These are phyloP conservation scores for Mugil cephalus DNA, from an alignment of 2,113 vertebrate genomes.

Conservation along the genomic window DNA sequence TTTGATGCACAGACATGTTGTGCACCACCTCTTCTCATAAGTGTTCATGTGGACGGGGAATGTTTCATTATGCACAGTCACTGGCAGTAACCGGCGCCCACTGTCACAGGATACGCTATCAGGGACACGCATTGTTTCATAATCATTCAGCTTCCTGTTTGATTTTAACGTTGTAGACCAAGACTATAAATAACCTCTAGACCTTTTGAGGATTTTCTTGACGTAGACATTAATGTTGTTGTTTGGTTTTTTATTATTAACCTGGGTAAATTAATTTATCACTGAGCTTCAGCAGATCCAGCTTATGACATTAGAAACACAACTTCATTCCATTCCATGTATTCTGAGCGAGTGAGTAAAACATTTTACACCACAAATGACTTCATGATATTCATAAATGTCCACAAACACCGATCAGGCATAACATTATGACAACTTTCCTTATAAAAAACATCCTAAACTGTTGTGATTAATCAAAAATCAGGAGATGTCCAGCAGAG, in stretches of 20 bases:
- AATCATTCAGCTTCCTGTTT: slow-evolving; percentile 43
- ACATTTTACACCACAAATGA: too few species aligned
- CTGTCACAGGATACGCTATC: slow-evolving; percentile 42
- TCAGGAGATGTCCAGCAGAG: too few species aligned
- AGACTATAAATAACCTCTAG: neutral
- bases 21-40: slow-evolving; percentile 36
- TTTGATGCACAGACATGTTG: slow-evolving; percentile 49
- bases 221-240: neutral
- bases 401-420: too few species aligned
- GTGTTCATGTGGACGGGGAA: slow-evolving; percentile 60
- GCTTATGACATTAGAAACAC: neutral
- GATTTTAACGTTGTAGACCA: neutral
- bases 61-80: slow-evolving; percentile 59
- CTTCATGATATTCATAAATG: too few species aligned
- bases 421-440: too few species aligned
- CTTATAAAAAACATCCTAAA: too few species aligned
- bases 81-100: slow-evolving; percentile 48
- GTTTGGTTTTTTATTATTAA: neutral
- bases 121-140: slow-evolving; percentile 8
- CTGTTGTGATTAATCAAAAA: too few species aligned
- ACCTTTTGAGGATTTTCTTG: neutral
- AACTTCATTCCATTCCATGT: too few species aligned
- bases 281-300: neutral
- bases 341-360: too few species aligned
- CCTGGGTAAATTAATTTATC: too few species aligned